Conservation (phyloP, 2,113 vertebrate genomes). For the Mesocricetus auratus region DNA sequence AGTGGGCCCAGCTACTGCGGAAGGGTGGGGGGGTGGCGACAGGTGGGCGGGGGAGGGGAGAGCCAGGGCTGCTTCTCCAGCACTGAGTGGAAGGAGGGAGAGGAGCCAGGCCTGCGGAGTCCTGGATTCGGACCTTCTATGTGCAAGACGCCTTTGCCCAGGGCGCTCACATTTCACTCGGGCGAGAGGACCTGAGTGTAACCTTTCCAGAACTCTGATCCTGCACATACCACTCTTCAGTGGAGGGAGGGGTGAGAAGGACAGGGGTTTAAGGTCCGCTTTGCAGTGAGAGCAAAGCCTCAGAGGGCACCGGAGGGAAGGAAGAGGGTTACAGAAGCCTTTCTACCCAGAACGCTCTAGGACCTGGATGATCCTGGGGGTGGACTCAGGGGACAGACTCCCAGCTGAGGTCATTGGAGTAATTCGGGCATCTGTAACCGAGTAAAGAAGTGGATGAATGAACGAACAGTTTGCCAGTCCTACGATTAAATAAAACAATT, state of each 20-base stretch:
- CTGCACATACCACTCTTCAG: slow-evolving; percentile 82
- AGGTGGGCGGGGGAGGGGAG: slow-evolving; percentile 77
- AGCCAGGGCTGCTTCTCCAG: slow-evolving; percentile 17
- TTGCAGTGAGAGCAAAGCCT: neutral
- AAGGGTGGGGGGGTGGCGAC: slow-evolving; percentile 67
- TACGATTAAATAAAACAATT: neutral
- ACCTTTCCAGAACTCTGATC: slow-evolving; percentile 86
- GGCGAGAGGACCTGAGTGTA: slow-evolving; percentile 75
- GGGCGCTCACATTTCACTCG: slow-evolving; percentile 84
- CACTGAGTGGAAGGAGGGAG: slow-evolving; percentile 45
- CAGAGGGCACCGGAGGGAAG: slow-evolving; percentile 55
- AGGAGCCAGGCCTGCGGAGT: slow-evolving; percentile 55
- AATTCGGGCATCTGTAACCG: neutral
- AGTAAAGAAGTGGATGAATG: neutral
- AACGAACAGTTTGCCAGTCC: slow-evolving; percentile 9
- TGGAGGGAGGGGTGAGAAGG: slow-evolving; percentile 41
- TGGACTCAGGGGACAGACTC: neutral
- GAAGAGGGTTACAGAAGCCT: neutral
- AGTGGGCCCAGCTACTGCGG: neutral
- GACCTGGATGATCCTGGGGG: neutral
- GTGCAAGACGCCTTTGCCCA: slow-evolving; percentile 80
- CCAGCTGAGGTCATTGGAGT: neutral
- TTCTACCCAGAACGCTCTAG: neutral
- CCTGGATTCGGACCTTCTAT: slow-evolving; percentile 83
- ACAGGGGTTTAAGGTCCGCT: slow-evolving; percentile 31